Percentiles rank a stretch among this genome's conserved stretches.
These are phyloP conservation scores for Entomyzon cyanotis DNA, from an alignment of 2,113 vertebrate genomes.

Conservation along the genomic window DNA sequence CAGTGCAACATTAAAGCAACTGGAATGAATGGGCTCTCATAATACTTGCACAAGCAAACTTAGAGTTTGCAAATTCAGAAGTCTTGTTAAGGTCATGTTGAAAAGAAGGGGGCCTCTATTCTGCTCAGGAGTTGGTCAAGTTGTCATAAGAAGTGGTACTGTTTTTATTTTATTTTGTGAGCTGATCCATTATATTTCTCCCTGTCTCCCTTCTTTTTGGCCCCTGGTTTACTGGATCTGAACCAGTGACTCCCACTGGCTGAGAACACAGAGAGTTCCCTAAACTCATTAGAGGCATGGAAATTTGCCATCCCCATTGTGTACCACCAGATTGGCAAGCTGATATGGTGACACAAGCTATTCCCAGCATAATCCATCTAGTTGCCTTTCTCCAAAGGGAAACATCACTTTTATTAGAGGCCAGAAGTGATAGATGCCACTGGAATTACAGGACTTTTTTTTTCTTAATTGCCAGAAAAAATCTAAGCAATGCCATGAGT, in stretches of 20 bases:
- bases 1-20: not conserved
- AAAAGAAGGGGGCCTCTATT: not conserved
- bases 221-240: not conserved
- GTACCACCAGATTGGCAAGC: constrained; percentile 4
- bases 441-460: not conserved
- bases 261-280: constrained; percentile 28
- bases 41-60: not conserved
- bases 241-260: not conserved
- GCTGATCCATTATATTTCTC: not conserved
- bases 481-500: not conserved
- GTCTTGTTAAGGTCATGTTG: not conserved
- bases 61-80: not conserved
- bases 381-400: not conserved
- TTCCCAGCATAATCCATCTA: constrained; percentile 19
- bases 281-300: not conserved
- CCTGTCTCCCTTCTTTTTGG: not conserved
- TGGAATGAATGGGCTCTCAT: not conserved
- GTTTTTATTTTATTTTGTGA: not conserved
- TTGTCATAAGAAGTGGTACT: not conserved
- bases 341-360: not conserved
- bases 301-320: constrained; percentile 7
- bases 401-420: constrained; percentile 33
- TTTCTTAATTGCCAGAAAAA: not conserved
- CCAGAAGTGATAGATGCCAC: not conserved
- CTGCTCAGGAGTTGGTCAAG: not conserved